Percentiles rank a stretch among this genome's conserved stretches.
phyloP scores from a whole-genome alignment of 92 coral and sea anemone genomes.

The Micromussa lordhowensis region DNA sequence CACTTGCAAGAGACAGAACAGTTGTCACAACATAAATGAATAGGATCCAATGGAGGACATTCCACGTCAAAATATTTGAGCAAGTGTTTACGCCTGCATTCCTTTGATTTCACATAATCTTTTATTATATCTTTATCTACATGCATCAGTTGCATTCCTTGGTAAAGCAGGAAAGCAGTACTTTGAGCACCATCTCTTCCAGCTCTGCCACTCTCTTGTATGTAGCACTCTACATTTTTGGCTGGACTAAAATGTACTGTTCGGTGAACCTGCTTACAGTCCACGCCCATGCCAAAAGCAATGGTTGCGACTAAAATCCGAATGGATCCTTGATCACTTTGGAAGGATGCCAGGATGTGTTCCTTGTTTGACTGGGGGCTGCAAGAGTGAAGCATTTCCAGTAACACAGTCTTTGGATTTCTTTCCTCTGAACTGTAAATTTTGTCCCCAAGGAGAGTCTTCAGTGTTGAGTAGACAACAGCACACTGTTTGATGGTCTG shows the following conservation, averaged over 20 bases:
- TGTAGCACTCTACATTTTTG: background rate
- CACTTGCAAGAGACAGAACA: conserved; percentile 60
- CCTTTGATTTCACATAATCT: background rate
- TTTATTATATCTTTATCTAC: conserved; percentile 15
- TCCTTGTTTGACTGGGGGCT: conserved; percentile 1
- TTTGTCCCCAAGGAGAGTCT: conserved; percentile 43
- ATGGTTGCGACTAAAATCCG: background rate
- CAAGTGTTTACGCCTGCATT: conserved; percentile 59
- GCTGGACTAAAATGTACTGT: conserved; percentile 3
- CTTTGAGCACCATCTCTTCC: conserved; percentile 69
- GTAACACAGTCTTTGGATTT: background rate
- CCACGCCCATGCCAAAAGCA: background rate
- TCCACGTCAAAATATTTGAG: conserved; percentile 37
- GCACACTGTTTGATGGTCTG: conserved; percentile 59
- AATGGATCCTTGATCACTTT: background rate
- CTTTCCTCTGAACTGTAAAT: conserved; percentile 7
- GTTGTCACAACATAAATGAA: conserved; percentile 64
- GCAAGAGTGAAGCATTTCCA: conserved; percentile 1
- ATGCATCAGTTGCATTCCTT: conserved; percentile 39
- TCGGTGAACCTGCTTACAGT: background rate
- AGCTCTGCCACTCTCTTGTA: conserved; percentile 36
- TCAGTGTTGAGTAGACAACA: conserved; percentile 39
- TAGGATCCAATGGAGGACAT: background rate
- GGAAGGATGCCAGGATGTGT: background rate
- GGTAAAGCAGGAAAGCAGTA: conserved; percentile 47